A percentile compares a stretch with the other conserved stretches of the same genome.
Conservation (phyloP, 2,113 vertebrate genomes). For the Electrona antarctica region DNA sequence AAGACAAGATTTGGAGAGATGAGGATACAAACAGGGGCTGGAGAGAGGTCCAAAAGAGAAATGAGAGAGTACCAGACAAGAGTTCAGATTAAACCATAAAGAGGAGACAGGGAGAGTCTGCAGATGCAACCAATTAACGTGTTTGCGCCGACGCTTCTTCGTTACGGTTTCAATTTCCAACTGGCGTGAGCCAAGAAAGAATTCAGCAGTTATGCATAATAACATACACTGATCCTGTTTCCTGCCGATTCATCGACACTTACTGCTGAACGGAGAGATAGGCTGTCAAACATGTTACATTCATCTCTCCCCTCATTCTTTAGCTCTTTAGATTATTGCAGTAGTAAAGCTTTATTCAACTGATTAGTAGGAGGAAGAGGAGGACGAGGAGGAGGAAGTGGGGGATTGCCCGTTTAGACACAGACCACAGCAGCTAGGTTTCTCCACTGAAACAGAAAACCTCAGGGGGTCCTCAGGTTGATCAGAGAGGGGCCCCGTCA, state of each 20-base stretch:
- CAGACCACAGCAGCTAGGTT: slow-evolving; percentile 5
- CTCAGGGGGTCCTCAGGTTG: not conserved
- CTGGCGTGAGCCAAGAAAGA: no score
- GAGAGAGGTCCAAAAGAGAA: not conserved
- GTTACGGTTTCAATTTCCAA: no score
- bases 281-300: slow-evolving; percentile 41
- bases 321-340: slow-evolving; percentile 58
- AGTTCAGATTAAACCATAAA: no score
- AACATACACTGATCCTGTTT: slow-evolving; percentile 11
- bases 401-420: not conserved
- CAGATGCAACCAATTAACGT: not conserved
- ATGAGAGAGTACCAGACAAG: not conserved
- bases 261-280: slow-evolving; percentile 29
- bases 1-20: not conserved
- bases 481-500: no score
- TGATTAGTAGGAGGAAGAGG: slow-evolving; percentile 1
- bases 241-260: not conserved
- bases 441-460: not conserved
- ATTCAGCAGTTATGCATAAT: not conserved
- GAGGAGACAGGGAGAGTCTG: not conserved
- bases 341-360: slow-evolving; percentile 47
- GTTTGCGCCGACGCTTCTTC: slow-evolving; percentile 8
- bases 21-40: not conserved
- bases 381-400: not conserved
- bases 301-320: slow-evolving; percentile 47